These are phyloP conservation scores for Copsychus sechellarum DNA, from an alignment of 2,113 vertebrate genomes.

Conservation along the genomic window DNA sequence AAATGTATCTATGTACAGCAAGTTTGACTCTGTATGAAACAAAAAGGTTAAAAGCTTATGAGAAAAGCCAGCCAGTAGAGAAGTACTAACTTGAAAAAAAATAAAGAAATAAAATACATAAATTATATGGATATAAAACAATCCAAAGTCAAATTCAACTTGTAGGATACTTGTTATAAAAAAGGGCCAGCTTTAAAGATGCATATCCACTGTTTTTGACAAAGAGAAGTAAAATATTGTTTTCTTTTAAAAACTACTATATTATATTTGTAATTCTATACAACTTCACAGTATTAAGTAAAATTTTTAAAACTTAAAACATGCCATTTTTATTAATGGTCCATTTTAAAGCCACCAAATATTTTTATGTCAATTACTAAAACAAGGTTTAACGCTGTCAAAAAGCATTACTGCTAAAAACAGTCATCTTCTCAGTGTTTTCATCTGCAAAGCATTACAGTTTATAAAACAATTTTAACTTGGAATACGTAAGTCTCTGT, in stretches of 20 bases:
- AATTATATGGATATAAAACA: not conserved
- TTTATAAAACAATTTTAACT: conserved; percentile 90
- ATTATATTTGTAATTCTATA: conserved; percentile 72
- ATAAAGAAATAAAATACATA: not conserved
- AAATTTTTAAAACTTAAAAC: conserved; percentile 71
- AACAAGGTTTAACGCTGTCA: conserved; percentile 80
- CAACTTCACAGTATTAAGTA: conserved; percentile 70
- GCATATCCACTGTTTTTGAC: conserved; percentile 24
- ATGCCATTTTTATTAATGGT: conserved; percentile 78
- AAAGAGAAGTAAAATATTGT: conserved; percentile 12
- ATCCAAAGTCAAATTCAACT: not conserved
- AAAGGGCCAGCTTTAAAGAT: conserved; percentile 10
- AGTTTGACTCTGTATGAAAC: not conserved
- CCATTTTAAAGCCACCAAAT: conserved; percentile 79
- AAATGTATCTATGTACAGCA: not conserved
- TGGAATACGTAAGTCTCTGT: conserved; percentile 85
- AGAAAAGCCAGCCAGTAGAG: not conserved
- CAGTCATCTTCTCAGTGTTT: conserved; percentile 71
- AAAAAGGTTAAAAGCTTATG: not conserved
- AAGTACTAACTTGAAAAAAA: not conserved
- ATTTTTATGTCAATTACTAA: conserved; percentile 83
- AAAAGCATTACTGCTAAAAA: conserved; percentile 77
- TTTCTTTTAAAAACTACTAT: conserved; percentile 39
- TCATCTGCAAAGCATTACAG: conserved; percentile 92
- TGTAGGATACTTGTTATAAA: not conserved